These are phyloP conservation scores for Ceraclea dissimilis DNA, from an alignment of 2,888 invertebrate species.

Conservation along the genomic window DNA sequence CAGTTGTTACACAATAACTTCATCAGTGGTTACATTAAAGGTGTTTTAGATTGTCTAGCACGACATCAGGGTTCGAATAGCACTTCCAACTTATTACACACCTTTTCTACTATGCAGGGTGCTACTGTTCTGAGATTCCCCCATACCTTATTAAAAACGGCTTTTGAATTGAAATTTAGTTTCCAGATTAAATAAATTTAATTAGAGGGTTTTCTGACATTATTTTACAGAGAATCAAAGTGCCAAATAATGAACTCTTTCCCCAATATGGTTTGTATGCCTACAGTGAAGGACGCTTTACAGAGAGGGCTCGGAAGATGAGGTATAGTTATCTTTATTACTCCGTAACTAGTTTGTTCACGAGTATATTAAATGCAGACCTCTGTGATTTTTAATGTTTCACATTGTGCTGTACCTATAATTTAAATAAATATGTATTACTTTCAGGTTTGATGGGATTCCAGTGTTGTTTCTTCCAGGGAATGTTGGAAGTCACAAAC, in stretches of 20 bases:
- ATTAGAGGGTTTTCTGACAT: too few relatives aligned
- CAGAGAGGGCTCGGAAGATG: slow-evolving; percentile 61
- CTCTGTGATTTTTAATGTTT: neutral
- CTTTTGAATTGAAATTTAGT: too few relatives aligned
- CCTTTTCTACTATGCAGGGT: too few relatives aligned
- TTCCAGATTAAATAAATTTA: too few relatives aligned
- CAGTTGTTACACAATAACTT: too few relatives aligned
- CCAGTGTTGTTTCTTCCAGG: slow-evolving; percentile 95
- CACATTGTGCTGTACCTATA: too few relatives aligned
- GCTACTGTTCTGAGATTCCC: too few relatives aligned
- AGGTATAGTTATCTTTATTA: slow-evolving; percentile 34
- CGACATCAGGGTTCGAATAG: too few relatives aligned
- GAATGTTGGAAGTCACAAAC: slow-evolving; percentile 88
- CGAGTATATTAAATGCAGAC: neutral
- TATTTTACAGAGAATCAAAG: slow-evolving; percentile 56
- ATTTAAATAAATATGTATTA: neutral
- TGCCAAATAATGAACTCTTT: slow-evolving; percentile 55
- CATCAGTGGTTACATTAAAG: too few relatives aligned
- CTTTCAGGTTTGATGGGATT: slow-evolving; percentile 65
- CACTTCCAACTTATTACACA: too few relatives aligned
- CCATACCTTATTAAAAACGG: too few relatives aligned
- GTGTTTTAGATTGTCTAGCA: too few relatives aligned
- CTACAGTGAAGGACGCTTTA: slow-evolving; percentile 81
- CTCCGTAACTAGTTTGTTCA: neutral
- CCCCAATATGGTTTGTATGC: slow-evolving; percentile 80